Base-by-base conservation (phyloP, 2,113 vertebrate genomes). In the Pollimyrus isidori region DNA sequence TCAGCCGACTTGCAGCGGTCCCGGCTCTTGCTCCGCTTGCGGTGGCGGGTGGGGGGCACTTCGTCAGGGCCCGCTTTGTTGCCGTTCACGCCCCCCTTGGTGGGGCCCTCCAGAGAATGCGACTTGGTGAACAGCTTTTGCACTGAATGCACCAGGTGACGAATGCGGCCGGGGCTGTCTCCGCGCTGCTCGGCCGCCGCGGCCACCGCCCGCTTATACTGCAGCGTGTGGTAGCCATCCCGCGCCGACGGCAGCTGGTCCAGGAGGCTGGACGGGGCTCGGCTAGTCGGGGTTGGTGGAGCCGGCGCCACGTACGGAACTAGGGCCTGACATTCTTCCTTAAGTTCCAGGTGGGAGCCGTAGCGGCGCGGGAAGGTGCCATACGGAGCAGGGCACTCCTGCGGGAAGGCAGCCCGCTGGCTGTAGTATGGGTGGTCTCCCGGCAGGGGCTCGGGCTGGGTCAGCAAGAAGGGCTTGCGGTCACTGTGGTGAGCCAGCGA, bases 61-160 rank as follows among this genome's bases (percentile, higher is more conserved):
- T 98, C 98, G 0, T 99, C 98, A 0, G 97, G 97, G 93, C 97
- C 98, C 13, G 97, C 96, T 91, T 98, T 97, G 89, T 96, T 96
- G 88, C 97, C 97, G 0, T 98, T 98, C 91, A 97, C 94, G 0
- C 96, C 97, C 85, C 96, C 97, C 91, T 98, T 99, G 90, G 96
- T 94, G 0, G 98, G 97, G 42, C 98, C 98, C 92, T 99, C 98
- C 93, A 99, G 92, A 0, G 98, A 99, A 91, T 99, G 98, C 2
- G 98, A 99, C 96, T 99, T 99, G 91, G 98, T 99, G 89, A 99
- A 99, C 90, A 99, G 98, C 94, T 99, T 99, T 94, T 99, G 98
- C 90, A 99, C 98, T 1, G 98, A 99, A 92, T 99, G 98, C 69
- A 99, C 98, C 93, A 99, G 94, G 46, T 99, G 98, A n/a, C 98